These are phyloP conservation scores for Ophraella communa DNA, from an alignment of 2,888 invertebrate genomes.

Conservation along the genomic window DNA sequence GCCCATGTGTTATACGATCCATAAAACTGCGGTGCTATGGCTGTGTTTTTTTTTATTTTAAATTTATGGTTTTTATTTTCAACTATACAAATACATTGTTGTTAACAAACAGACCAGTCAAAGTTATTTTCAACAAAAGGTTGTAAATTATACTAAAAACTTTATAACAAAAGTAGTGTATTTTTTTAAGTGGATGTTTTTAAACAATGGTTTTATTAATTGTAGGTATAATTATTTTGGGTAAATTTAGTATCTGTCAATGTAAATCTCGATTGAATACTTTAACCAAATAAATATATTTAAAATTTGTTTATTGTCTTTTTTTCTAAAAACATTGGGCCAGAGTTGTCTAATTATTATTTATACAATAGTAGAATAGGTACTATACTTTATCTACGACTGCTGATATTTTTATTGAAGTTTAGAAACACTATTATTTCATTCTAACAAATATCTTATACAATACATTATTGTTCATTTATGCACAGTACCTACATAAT, in stretches of 20 bases:
- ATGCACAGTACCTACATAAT: too few species aligned
- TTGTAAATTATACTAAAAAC: conserved; percentile 1
- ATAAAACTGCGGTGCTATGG: conserved; percentile 42
- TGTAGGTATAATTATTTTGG: background rate
- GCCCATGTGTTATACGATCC: conserved; percentile 51
- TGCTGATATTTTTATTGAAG: too few species aligned
- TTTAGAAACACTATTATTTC: too few species aligned
- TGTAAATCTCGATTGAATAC: background rate
- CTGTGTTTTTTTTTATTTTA: conserved; percentile 25
- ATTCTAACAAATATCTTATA: too few species aligned
- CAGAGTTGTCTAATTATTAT: too few species aligned
- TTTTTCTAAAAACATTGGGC: too few species aligned
- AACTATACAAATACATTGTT: conserved; percentile 12
- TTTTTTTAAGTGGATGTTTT: background rate
- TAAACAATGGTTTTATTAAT: background rate
- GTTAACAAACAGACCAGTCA: background rate
- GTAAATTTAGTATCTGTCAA: background rate
- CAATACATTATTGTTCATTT: too few species aligned
- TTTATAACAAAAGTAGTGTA: background rate
- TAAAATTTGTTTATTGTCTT: too few species aligned
- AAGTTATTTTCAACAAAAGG: background rate
- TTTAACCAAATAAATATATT: background rate
- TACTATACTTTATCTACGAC: too few species aligned
- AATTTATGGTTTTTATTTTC: too few species aligned
- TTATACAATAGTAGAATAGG: too few species aligned